Percentiles rank a stretch among this genome's conserved stretches.
phyloP scores from a whole-genome alignment of 92 coral and sea anemone genomes.

The Porites rus region DNA sequence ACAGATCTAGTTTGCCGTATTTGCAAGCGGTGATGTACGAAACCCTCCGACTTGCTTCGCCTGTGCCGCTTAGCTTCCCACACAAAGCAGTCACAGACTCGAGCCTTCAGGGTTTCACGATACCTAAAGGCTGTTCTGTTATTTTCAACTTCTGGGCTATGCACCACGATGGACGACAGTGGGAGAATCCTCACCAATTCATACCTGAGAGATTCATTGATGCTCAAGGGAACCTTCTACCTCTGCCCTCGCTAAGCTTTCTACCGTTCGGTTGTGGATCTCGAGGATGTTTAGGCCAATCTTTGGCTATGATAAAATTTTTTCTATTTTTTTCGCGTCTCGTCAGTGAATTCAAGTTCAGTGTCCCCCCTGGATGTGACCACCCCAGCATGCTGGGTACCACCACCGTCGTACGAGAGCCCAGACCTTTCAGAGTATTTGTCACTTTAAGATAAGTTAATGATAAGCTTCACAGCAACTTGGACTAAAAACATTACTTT shows the following conservation, averaged over 20 bases:
- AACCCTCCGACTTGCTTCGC: constrained; percentile 58
- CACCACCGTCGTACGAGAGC: constrained; percentile 35
- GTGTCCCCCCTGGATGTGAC: constrained; percentile 11
- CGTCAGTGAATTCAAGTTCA: constrained; percentile 45
- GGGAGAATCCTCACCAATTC: constrained; percentile 62
- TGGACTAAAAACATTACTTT: no score
- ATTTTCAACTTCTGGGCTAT: constrained; percentile 57
- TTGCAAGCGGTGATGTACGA: constrained; percentile 61
- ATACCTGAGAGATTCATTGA: constrained; percentile 64
- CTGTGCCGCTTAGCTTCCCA: constrained; percentile 31
- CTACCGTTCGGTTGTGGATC: constrained; percentile 60
- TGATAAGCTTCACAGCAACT: no score
- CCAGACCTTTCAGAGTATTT: constrained; percentile 46
- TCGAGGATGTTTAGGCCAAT: constrained; percentile 60
- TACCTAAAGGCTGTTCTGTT: constrained; percentile 52
- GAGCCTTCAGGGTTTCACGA: constrained; percentile 27
- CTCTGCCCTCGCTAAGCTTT: background rate
- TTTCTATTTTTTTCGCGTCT: constrained; percentile 61
- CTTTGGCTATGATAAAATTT: constrained; percentile 52
- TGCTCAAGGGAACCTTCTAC: constrained; percentile 2
- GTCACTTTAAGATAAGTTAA: constrained; percentile 17
- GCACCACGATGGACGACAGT: constrained; percentile 54
- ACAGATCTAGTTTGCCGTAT: constrained; percentile 46
- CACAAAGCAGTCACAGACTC: constrained; percentile 42
- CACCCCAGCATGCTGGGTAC: constrained; percentile 35